Base-by-base conservation (phyloP, 2,113 vertebrate species). In the Formicarius rufipectus region DNA sequence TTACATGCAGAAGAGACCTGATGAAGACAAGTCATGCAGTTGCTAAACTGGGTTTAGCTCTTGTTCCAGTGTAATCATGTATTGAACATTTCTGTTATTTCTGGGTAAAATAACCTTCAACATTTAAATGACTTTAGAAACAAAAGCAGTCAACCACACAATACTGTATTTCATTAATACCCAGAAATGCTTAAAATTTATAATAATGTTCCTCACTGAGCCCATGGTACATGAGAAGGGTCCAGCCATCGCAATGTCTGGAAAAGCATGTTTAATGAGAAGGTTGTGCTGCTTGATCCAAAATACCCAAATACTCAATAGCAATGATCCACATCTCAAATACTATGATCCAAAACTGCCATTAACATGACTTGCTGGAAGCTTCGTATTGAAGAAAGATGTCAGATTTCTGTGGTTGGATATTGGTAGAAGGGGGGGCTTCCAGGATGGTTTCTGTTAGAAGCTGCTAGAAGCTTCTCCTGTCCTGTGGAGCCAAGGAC, bases 201-300 rank as follows among this genome's bases (percentile, higher is more conserved):
- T 1, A 64, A 27, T 35, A 33, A 84, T 0, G 1, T 10, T 39
- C n/a, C 64, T 16, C 2, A 1, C 10, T n/a, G 53, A 87, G 59
- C 25, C 35, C 19, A n/a, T 3, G 33, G 52, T 30, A 64, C 21
- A 33, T 0, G 1, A 66, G 50, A 47, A 68, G 14, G 25, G 31
- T 59, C 3, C 58, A 8, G 49, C 9, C 50, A 63, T 28, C 56
- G 25, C 0, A 0, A 25, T 9, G 12, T 10, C 39, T 71, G 50
- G 9, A 67, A 50, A 69, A 66, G 3, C 7, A 12, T 10, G 14
- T 53, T 63, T 12, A 16, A 3, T 12, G 45, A 35, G 11, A 69
- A 25, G 15, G 12, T 14, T 8, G 15, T 60, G 22, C 50, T 89
- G 49, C 72, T 63, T 5, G 35, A 40, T 19, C 44, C 40, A 37